Conservation (phyloP, 2,888 invertebrate genomes). For the Hypomecis punctinalis region DNA sequence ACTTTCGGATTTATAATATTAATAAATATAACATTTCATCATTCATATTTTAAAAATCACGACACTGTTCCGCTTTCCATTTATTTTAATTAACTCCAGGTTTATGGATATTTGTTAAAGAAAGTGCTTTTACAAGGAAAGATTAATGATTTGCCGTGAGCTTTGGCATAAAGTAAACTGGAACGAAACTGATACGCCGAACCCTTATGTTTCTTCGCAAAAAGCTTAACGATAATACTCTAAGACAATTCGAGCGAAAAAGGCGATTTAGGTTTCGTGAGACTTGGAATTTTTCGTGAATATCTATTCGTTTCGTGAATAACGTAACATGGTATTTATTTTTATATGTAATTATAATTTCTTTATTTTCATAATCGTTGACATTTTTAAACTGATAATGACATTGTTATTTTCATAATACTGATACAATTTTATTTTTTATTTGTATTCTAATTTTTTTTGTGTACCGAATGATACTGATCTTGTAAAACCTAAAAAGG, state of each 20-base stretch:
- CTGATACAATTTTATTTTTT: too few species aligned
- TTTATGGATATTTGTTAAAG: neutral
- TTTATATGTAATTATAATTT: too few species aligned
- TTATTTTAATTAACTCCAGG: neutral
- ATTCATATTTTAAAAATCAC: neutral
- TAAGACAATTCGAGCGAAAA: conserved; percentile 29
- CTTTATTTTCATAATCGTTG: too few species aligned
- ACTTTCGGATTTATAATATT: too few species aligned
- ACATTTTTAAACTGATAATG: too few species aligned
- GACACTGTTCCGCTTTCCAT: neutral
- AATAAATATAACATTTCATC: too few species aligned
- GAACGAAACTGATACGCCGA: conserved; percentile 28
- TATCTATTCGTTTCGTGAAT: too few species aligned
- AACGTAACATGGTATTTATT: too few species aligned
- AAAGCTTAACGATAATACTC: conserved; percentile 32
- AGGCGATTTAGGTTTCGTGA: conserved; percentile 21
- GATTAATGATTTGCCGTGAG: conserved; percentile 23
- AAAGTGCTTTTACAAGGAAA: conserved; percentile 14
- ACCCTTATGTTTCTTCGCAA: conserved; percentile 23
- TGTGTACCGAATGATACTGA: too few species aligned
- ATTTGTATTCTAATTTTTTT: too few species aligned
- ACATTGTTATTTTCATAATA: too few species aligned
- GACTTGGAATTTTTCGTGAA: neutral
- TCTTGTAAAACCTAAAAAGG: too few species aligned
- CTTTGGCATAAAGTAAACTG: conserved; percentile 20